Evolutionary conservation across 2,888 invertebrate species (phyloP).

Genomic region (Neuroscelio doddi): DNA sequence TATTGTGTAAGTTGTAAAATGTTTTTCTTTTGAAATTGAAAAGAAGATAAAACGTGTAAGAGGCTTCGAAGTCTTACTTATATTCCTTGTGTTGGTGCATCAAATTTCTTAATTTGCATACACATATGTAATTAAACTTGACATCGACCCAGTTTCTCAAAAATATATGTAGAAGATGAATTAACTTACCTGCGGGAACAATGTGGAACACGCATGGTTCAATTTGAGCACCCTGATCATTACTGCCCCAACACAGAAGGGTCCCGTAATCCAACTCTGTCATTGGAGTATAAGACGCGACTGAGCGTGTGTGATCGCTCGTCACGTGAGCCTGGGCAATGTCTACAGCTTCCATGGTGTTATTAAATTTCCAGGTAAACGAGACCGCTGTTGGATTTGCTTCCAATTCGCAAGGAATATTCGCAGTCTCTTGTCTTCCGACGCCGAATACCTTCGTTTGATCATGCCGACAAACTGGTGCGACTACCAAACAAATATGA

Average conservation of each 20-base stretch:
- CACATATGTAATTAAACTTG: slow-evolving; percentile 5
- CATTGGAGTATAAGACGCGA: slow-evolving; percentile 81
- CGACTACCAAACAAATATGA: slow-evolving; percentile 73
- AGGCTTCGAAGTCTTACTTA: too few species aligned
- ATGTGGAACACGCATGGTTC: slow-evolving; percentile 84
- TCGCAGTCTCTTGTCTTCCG: slow-evolving; percentile 80
- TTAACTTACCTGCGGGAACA: slow-evolving; percentile 79
- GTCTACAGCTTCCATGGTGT: slow-evolving; percentile 80
- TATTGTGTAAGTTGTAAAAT: too few species aligned
- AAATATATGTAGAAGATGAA: neutral
- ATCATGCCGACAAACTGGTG: slow-evolving; percentile 81
- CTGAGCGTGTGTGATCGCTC: slow-evolving; percentile 78
- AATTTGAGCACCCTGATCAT: slow-evolving; percentile 81
- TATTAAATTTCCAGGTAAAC: slow-evolving; percentile 86
- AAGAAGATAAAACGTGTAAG: too few species aligned
- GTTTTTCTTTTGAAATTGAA: too few species aligned
- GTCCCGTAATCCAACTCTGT: slow-evolving; percentile 84
- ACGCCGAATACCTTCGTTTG: slow-evolving; percentile 82
- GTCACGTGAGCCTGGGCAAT: slow-evolving; percentile 78
- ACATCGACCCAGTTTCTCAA: slow-evolving; percentile 11
- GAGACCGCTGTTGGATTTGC: slow-evolving; percentile 83
- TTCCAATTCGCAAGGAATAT: slow-evolving; percentile 82
- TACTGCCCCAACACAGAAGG: slow-evolving; percentile 82
- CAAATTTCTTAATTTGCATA: slow-evolving; percentile 28
- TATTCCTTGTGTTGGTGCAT: too few species aligned